Conservation (phyloP, 2,113 vertebrate species). For the Poeciliopsis occidentalis region DNA sequence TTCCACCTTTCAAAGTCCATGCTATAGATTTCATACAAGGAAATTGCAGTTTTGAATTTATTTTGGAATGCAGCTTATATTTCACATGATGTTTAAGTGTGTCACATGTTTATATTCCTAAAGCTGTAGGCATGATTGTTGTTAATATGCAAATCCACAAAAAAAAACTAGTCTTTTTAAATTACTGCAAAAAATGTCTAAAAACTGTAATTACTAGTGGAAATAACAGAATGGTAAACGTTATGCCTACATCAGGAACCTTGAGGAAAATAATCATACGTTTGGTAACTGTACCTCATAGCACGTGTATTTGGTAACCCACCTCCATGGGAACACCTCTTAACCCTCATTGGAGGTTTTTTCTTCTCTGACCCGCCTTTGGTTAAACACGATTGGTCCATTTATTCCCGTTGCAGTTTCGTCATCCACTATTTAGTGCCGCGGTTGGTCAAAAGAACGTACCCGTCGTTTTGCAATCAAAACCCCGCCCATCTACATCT, state of each 20-base stretch:
- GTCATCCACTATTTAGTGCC: not conserved
- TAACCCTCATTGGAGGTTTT: constrained; percentile 19
- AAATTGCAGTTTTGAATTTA: too few species aligned
- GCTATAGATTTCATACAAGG: too few species aligned
- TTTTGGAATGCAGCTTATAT: too few species aligned
- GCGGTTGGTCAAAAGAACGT: constrained; percentile 13
- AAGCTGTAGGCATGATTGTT: too few species aligned
- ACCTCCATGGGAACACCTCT: not conserved
- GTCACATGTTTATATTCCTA: too few species aligned
- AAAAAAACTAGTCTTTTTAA: too few species aligned
- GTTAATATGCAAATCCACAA: too few species aligned
- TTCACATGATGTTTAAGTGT: too few species aligned
- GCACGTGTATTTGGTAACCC: constrained; percentile 21
- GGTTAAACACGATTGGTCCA: not conserved
- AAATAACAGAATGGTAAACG: not conserved
- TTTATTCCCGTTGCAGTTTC: fast-evolving
- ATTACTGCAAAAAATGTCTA: not conserved
- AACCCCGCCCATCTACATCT: not conserved
- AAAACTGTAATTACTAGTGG: not conserved
- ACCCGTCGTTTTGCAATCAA: fast-evolving
- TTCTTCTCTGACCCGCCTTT: constrained; percentile 5
- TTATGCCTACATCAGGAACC: not conserved
- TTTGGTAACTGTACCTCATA: constrained; percentile 24
- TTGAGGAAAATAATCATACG: not conserved
- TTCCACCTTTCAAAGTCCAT: too few species aligned